These are phyloP conservation scores for Rhagonycha lutea DNA, from an alignment of 2,888 invertebrate species.

Conservation along the genomic window DNA sequence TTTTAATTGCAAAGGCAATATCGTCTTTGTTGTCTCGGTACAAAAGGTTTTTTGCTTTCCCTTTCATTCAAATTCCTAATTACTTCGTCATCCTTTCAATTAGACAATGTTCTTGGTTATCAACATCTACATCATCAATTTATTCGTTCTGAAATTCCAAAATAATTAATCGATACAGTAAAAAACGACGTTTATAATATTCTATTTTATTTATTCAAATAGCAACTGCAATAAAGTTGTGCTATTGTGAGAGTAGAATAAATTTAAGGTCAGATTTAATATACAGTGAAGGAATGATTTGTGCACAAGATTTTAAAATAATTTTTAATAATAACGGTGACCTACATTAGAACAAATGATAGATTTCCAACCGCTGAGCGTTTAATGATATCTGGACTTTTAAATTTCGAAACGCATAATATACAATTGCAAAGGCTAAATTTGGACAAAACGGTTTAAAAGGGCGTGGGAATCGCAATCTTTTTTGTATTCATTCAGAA, in stretches of 20 bases:
- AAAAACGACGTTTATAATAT: not conserved
- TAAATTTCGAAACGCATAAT: not conserved
- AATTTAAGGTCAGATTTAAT: not conserved
- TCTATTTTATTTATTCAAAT: not conserved
- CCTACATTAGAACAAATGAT: not conserved
- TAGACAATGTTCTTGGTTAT: not conserved
- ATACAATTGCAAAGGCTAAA: not conserved
- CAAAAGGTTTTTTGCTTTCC: not conserved
- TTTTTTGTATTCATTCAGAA: not conserved
- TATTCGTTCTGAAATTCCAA: not conserved
- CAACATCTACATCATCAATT: not conserved
- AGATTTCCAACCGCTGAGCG: not conserved
- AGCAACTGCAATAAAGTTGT: not conserved
- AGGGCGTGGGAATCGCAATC: not conserved
- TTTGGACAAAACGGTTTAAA: not conserved
- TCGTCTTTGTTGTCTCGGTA: not conserved
- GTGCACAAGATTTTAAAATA: not conserved
- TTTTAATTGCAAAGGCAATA: not conserved
- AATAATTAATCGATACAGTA: not conserved
- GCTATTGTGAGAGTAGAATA: not conserved
- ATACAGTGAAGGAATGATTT: not conserved
- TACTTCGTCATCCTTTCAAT: not conserved
- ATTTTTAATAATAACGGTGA: not conserved
- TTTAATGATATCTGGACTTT: not conserved
- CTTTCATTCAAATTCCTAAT: not conserved